Conservation (phyloP, 2,888 invertebrate species). For the Gymnoscelis rufifasciata region DNA sequence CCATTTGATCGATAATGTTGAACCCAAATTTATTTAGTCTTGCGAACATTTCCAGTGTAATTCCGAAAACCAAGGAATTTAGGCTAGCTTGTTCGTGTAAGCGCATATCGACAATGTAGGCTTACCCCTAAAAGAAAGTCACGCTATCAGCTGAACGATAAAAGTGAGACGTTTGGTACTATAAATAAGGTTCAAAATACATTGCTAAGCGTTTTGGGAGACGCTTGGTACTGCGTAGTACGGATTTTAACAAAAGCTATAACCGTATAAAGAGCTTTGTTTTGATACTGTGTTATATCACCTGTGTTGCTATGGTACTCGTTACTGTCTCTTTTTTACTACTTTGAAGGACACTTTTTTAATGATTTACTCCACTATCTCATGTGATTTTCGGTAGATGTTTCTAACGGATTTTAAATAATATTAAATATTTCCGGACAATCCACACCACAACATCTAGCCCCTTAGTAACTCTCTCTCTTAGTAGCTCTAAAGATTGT, state of each 20-base stretch:
- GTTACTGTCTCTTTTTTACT: too few relatives aligned
- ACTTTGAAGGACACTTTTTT: too few relatives aligned
- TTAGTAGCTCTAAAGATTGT: too few relatives aligned
- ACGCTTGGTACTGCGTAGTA: slow-evolving; percentile 26
- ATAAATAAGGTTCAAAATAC: slow-evolving; percentile 1
- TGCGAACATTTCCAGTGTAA: slow-evolving; percentile 21
- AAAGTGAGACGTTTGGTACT: background rate
- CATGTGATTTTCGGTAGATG: too few relatives aligned
- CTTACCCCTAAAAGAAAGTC: slow-evolving; percentile 18
- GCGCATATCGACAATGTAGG: slow-evolving; percentile 23
- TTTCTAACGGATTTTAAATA: too few relatives aligned
- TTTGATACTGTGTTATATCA: too few relatives aligned
- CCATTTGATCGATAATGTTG: background rate
- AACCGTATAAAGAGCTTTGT: slow-evolving; percentile 19
- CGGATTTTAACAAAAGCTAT: slow-evolving; percentile 20
- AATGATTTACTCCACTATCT: too few relatives aligned
- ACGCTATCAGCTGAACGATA: slow-evolving; percentile 7
- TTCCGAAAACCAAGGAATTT: slow-evolving; percentile 21
- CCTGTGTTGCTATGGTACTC: too few relatives aligned
- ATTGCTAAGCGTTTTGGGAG: slow-evolving; percentile 1
- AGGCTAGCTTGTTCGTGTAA: slow-evolving; percentile 24
- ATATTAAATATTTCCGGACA: too few relatives aligned
- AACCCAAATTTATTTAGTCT: slow-evolving; percentile 8
- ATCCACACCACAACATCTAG: too few relatives aligned
- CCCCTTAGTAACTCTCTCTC: too few relatives aligned